Evolutionary conservation across 2,113 vertebrate species (phyloP).

Genomic region (Steatornis caripensis): DNA sequence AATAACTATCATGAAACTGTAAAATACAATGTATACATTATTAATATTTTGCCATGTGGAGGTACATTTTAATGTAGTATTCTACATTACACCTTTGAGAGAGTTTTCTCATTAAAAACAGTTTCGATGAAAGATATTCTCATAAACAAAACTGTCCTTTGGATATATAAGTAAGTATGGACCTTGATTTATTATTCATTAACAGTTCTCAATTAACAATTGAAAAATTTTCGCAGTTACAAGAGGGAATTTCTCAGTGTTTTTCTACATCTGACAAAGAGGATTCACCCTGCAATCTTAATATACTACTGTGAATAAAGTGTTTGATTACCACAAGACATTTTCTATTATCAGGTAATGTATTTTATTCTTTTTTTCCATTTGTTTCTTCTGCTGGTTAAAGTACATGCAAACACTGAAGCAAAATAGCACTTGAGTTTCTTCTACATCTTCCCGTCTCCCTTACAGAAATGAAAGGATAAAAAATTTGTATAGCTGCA

Average conservation of each 20-base stretch:
- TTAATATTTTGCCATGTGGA: neutral
- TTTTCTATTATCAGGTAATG: neutral
- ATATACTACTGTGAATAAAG: neutral
- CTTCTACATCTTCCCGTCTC: neutral
- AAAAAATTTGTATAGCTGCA: neutral
- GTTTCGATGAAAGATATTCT: neutral
- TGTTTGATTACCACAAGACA: neutral
- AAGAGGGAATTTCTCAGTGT: neutral
- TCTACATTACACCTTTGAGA: neutral
- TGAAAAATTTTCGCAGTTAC: neutral
- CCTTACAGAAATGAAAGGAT: neutral
- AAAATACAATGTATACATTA: neutral
- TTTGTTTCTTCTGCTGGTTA: neutral
- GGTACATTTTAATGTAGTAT: neutral
- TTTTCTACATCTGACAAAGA: neutral
- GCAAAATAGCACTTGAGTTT: neutral
- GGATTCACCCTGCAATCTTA: neutral
- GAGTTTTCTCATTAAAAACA: neutral
- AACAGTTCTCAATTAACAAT: neutral
- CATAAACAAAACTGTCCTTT: neutral
- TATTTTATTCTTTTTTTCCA: neutral
- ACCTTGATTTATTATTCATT: neutral
- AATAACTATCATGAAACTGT: neutral
- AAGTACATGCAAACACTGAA: neutral
- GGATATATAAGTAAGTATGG: neutral